These are phyloP conservation scores for Cantharis flavilabris DNA, from an alignment of 2,888 invertebrate species.

Conservation along the genomic window DNA sequence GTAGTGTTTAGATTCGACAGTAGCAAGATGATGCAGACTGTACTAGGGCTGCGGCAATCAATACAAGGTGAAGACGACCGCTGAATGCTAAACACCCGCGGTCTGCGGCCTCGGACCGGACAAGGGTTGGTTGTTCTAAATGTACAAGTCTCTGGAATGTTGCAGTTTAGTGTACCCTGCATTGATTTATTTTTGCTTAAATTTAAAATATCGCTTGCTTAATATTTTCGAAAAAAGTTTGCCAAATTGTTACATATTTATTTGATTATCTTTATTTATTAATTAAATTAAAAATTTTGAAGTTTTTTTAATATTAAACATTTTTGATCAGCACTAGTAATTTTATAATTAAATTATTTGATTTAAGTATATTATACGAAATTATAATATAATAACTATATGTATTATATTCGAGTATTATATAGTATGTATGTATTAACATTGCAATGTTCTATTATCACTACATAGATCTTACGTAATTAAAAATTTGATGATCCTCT, in stretches of 20 bases:
- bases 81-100: slow-evolving; percentile 63
- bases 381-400: too few relatives aligned
- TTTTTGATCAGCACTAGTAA: too few relatives aligned
- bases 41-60: slow-evolving; percentile 62
- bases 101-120: slow-evolving; percentile 48
- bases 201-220: not conserved
- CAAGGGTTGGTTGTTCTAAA: slow-evolving; percentile 32
- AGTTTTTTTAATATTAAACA: not conserved
- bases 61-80: slow-evolving; percentile 65
- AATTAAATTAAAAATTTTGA: too few relatives aligned
- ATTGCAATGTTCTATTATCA: not conserved
- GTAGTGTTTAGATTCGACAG: slow-evolving; percentile 31
- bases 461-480: not conserved
- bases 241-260: not conserved
- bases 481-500: slow-evolving; percentile 19
- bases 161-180: slow-evolving; percentile 14
- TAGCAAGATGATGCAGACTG: slow-evolving; percentile 38
- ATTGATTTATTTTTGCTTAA: not conserved
- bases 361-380: too few relatives aligned
- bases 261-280: not conserved
- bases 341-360: too few relatives aligned
- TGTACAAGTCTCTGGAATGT: slow-evolving; percentile 34
- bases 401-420: too few relatives aligned
- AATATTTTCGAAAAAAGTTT: not conserved
- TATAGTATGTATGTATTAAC: not conserved